Evolutionary conservation across 1,140 invertebrate genomes (phyloP).

Genomic region (Diploscapter pachys): DNA sequence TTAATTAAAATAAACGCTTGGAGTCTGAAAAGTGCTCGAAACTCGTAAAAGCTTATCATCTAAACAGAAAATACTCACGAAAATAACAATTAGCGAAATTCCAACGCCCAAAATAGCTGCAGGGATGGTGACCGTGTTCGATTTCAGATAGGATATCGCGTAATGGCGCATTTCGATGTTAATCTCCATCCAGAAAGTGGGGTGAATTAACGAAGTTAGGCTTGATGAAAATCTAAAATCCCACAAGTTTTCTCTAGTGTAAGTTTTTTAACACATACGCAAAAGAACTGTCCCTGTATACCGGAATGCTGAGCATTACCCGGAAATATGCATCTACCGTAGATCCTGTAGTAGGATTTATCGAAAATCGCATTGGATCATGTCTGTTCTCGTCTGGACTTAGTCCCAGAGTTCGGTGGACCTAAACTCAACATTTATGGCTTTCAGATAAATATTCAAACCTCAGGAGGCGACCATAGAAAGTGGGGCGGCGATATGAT

Average conservation of each 20-base stretch:
- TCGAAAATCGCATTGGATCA: slow-evolving; percentile 6
- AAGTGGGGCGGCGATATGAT: slow-evolving; percentile 27
- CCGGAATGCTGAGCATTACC: slow-evolving; percentile 18
- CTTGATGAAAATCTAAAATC: slow-evolving; percentile 17
- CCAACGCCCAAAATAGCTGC: slow-evolving; percentile 28
- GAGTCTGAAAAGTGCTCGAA: too few relatives aligned
- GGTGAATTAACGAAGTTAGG: slow-evolving; percentile 7
- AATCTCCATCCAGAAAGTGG: slow-evolving; percentile 21
- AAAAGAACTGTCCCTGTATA: neutral
- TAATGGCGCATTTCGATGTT: slow-evolving; percentile 19
- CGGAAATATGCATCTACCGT: slow-evolving; percentile 22
- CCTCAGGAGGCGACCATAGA: slow-evolving; percentile 12
- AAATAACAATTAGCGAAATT: neutral
- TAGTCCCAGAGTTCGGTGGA: slow-evolving; percentile 10
- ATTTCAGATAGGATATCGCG: slow-evolving; percentile 23
- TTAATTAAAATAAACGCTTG: too few relatives aligned
- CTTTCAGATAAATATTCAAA: neutral
- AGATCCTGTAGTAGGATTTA: slow-evolving; percentile 26
- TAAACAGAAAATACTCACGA: too few relatives aligned
- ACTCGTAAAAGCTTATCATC: too few relatives aligned
- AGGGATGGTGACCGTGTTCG: slow-evolving; percentile 21
- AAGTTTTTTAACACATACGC: too few relatives aligned
- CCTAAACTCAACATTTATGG: too few relatives aligned
- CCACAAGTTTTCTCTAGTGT: too few relatives aligned
- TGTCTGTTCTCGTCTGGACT: slow-evolving; percentile 6